Conservation (phyloP, 2,888 invertebrate genomes). For the Melieria crassipennis region DNA sequence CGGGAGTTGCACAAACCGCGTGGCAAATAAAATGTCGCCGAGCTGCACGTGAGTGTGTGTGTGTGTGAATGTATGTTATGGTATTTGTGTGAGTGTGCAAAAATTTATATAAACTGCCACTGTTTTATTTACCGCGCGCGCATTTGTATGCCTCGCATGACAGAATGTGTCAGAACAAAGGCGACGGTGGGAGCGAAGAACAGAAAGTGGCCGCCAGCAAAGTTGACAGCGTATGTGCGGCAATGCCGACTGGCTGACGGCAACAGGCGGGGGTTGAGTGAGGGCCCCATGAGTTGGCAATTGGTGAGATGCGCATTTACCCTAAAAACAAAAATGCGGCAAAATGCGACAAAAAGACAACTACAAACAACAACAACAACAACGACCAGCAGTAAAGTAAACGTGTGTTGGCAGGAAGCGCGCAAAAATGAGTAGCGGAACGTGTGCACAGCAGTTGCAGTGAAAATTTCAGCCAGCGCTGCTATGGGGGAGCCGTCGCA, state of each 20-base stretch:
- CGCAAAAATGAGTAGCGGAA: neutral
- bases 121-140: constrained; percentile 17
- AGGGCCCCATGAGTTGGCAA: neutral
- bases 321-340: no score
- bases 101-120: constrained; percentile 57
- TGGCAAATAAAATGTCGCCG: no score
- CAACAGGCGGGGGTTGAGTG: neutral
- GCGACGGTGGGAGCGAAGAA: neutral
- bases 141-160: constrained; percentile 40
- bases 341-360: neutral
- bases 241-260: neutral
- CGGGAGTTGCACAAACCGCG: constrained; percentile 24
- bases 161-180: constrained; percentile 56
- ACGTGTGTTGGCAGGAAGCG: neutral
- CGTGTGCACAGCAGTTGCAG: no score
- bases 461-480: no score
- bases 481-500: no score
- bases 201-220: neutral
- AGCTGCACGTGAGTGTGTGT: no score
- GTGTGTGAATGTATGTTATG: no score
- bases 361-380: neutral
- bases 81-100: no score
- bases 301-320: neutral
- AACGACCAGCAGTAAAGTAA: neutral
- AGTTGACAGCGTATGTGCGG: neutral